phyloP scores from a whole-genome alignment of 2,888 invertebrate species.

The Sinotaia quadrata region DNA sequence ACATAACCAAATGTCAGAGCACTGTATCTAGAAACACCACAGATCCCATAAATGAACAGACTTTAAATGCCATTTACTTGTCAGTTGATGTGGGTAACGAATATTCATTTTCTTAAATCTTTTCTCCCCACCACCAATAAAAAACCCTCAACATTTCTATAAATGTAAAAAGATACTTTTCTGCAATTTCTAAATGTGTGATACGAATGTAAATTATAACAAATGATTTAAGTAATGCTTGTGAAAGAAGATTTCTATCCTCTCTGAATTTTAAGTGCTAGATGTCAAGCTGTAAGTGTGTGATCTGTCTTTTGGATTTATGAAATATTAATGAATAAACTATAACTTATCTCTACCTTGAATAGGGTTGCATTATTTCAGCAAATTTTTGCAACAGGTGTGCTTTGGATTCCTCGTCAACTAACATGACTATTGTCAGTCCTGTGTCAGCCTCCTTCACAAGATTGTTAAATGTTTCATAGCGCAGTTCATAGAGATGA shows the following conservation, averaged over 20 bases:
- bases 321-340: not conserved
- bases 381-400: conserved; percentile 92
- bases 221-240: too few relatives aligned
- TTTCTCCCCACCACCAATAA: too few relatives aligned
- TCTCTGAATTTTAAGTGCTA: too few relatives aligned
- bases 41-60: too few relatives aligned
- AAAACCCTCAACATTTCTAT: too few relatives aligned
- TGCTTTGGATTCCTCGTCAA: conserved; percentile 89
- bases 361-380: conserved; percentile 94
- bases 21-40: conserved; percentile 96
- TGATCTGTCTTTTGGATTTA: not conserved
- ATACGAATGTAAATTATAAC: too few relatives aligned
- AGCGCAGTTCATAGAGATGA: conserved; percentile 87
- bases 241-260: too few relatives aligned
- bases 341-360: conserved; percentile 81
- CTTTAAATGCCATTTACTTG: too few relatives aligned
- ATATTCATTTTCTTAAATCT: too few relatives aligned
- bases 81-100: too few relatives aligned
- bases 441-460: conserved; percentile 94
- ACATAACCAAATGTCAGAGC: conserved; percentile 95
- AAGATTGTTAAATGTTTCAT: conserved; percentile 95
- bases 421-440: conserved; percentile 91
- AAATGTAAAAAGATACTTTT: too few relatives aligned
- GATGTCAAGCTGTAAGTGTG: not conserved
- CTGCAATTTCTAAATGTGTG: too few relatives aligned